Percentiles rank a stretch among this genome's conserved stretches.
phyloP scores from a whole-genome alignment of 1,140 invertebrate species.

The Mya arenaria region DNA sequence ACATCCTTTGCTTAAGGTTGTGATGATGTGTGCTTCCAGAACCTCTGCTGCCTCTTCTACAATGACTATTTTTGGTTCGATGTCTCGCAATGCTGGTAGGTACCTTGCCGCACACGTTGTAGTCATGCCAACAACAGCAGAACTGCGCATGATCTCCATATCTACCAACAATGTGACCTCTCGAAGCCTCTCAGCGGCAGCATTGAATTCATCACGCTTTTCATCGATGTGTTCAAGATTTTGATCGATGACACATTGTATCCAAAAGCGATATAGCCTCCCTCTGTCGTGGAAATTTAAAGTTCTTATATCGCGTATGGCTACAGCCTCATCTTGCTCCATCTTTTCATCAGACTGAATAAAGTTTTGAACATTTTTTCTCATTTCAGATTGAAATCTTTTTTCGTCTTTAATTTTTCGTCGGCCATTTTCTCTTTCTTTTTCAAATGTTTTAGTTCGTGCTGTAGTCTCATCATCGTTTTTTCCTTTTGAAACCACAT shows the following conservation, averaged over 20 bases:
- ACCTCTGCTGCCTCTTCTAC: conserved; percentile 79
- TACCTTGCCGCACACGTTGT: conserved; percentile 76
- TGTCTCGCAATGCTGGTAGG: conserved; percentile 60
- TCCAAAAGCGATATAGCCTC: conserved; percentile 76
- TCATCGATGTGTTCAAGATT: conserved; percentile 48
- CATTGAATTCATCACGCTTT: conserved; percentile 47
- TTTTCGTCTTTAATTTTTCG: no score
- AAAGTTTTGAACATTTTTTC: no score
- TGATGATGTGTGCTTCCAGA: conserved; percentile 76
- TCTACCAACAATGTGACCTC: conserved; percentile 64
- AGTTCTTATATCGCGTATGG: conserved; percentile 65
- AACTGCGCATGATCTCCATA: conserved; percentile 69
- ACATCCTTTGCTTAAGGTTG: conserved; percentile 84
- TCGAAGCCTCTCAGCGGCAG: conserved; percentile 37
- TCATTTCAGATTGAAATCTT: no score
- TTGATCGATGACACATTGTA: no score
- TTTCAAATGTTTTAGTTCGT: no score
- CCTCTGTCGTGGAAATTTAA: conserved; percentile 69
- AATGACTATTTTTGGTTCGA: conserved; percentile 71
- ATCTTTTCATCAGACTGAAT: no score
- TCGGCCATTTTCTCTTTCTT: no score
- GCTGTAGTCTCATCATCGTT: no score
- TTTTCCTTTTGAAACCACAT: no score
- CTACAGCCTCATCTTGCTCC: conserved; percentile 39
- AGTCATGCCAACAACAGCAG: conserved; percentile 76